These are phyloP conservation scores for Hepsetus odoe DNA, from an alignment of 2,113 vertebrate species.

Conservation along the genomic window DNA sequence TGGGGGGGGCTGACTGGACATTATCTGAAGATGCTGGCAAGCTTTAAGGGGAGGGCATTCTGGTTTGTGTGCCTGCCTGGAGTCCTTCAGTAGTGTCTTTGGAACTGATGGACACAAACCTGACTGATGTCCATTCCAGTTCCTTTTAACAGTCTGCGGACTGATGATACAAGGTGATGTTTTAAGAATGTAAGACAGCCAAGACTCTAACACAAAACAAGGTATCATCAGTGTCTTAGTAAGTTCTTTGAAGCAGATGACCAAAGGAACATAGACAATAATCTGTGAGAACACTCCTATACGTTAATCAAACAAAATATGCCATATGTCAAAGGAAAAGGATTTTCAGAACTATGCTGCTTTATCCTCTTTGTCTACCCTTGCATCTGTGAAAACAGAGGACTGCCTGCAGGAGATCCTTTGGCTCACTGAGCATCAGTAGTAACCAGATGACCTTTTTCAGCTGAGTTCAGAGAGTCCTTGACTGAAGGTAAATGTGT, in stretches of 20 bases:
- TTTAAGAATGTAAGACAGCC: conserved; percentile 18
- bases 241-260: not conserved
- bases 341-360: conserved; percentile 40
- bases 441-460: conserved; percentile 41
- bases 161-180: not conserved
- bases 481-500: not conserved
- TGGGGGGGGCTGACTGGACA: conserved; percentile 19
- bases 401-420: conserved; percentile 32
- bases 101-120: not conserved
- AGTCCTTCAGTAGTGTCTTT: not conserved
- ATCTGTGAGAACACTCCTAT: conserved; percentile 13
- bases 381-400: conserved; percentile 48
- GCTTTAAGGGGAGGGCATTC: conserved; percentile 16
- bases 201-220: conserved; percentile 30
- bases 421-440: conserved; percentile 24
- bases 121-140: not conserved
- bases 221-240: not conserved
- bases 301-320: conserved; percentile 13
- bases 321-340: conserved; percentile 31
- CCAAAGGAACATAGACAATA: conserved; percentile 19
- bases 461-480: conserved; percentile 2
- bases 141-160: conserved; percentile 9
- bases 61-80: conserved; percentile 11
- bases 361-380: conserved; percentile 34
- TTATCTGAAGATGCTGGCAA: conserved; percentile 35